These are phyloP conservation scores for Girardinichthys multiradiatus DNA, from an alignment of 2,113 vertebrate species.

Conservation along the genomic window DNA sequence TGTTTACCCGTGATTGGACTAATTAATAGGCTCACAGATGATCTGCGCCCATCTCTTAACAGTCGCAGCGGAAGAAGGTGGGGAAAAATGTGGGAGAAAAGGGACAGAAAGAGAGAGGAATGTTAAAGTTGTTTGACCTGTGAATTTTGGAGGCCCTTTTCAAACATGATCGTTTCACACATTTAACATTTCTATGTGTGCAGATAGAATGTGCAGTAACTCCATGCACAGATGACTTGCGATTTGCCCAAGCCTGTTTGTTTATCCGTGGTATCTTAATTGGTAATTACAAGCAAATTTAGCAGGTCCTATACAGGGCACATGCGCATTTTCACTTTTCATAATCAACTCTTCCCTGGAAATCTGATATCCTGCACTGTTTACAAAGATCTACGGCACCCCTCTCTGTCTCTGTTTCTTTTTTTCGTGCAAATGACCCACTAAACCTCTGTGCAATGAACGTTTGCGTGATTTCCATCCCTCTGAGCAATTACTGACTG, in stretches of 20 bases:
- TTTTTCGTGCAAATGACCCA: conserved; percentile 57
- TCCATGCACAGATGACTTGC: conserved; percentile 19
- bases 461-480: conserved; percentile 44
- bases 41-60: conserved; percentile 56
- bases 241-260: conserved; percentile 31
- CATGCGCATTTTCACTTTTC: not conserved
- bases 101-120: conserved; percentile 20
- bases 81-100: not conserved
- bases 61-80: conserved; percentile 44
- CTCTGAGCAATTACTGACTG: conserved; percentile 62
- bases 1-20: conserved; percentile 76
- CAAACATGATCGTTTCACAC: conserved; percentile 18
- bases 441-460: conserved; percentile 37
- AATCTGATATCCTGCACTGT: conserved; percentile 53
- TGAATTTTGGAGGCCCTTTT: conserved; percentile 37
- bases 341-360: conserved; percentile 19
- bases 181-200: conserved; percentile 24
- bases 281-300: conserved; percentile 63
- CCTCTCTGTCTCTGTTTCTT: not conserved
- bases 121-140: conserved; percentile 49
- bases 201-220: conserved; percentile 1
- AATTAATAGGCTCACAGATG: conserved; percentile 75
- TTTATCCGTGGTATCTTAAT: conserved; percentile 42
- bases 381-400: conserved; percentile 14
- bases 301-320: conserved; percentile 25